Conservation (phyloP, 2,888 invertebrate genomes). For the Eretmocerus hayati region DNA sequence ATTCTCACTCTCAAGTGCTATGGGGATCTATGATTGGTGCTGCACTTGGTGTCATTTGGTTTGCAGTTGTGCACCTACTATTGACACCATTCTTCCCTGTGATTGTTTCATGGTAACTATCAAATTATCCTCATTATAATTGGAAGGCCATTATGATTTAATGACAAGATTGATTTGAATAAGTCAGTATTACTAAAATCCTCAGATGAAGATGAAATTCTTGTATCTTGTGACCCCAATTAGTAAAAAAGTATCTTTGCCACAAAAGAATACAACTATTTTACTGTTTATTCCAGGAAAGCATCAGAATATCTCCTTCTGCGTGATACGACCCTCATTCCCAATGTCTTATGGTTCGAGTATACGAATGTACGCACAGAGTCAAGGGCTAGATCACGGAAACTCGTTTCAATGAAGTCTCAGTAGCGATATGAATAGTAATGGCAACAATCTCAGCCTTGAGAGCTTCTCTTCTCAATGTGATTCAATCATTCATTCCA, state of each 20-base stretch:
- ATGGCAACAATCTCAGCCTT: too few species aligned
- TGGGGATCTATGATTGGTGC: constrained; percentile 71
- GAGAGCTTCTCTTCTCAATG: too few species aligned
- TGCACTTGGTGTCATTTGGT: constrained; percentile 73
- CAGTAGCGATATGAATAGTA: too few species aligned
- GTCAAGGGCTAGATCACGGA: constrained; percentile 70
- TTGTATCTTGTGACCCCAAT: constrained; percentile 4
- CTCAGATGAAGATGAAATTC: not conserved
- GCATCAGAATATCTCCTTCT: constrained; percentile 78
- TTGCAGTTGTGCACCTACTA: constrained; percentile 68
- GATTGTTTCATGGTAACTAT: constrained; percentile 74
- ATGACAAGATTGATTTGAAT: too few species aligned
- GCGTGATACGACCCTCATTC: constrained; percentile 83
- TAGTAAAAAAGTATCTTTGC: not conserved
- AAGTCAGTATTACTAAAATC: not conserved
- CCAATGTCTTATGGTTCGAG: constrained; percentile 89
- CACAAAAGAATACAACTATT: not conserved
- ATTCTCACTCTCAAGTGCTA: constrained; percentile 73
- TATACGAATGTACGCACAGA: constrained; percentile 83
- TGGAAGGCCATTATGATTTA: too few species aligned
- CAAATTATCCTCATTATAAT: constrained; percentile 4
- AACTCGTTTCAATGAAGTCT: constrained; percentile 72
- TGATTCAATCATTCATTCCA: too few species aligned
- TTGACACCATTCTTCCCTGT: constrained; percentile 80
- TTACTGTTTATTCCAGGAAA: constrained; percentile 56